These are phyloP conservation scores for Oxyscelio sp. DNA, from an alignment of 2,888 invertebrate genomes.

Conservation along the genomic window DNA sequence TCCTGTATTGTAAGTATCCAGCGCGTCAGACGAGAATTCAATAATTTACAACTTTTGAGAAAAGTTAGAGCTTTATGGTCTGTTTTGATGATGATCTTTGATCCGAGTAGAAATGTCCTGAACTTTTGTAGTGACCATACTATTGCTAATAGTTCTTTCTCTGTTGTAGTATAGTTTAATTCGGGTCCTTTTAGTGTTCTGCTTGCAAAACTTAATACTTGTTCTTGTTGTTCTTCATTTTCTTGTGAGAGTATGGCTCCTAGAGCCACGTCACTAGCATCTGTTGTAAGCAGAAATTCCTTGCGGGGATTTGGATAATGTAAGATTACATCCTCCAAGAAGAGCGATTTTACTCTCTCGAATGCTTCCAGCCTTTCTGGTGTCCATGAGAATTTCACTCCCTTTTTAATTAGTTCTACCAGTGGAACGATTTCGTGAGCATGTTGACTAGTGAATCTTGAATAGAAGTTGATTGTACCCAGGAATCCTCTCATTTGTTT, in stretches of 20 bases:
- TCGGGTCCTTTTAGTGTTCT: constrained; percentile 36
- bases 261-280: constrained; percentile 66
- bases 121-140: constrained; percentile 40
- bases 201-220: no score
- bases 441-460: constrained; percentile 14
- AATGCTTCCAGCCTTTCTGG: constrained; percentile 33
- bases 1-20: constrained; percentile 79
- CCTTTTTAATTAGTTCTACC: constrained; percentile 45
- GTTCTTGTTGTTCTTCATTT: no score
- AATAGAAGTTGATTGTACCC: constrained; percentile 35
- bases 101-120: constrained; percentile 50
- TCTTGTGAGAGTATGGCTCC: constrained; percentile 1
- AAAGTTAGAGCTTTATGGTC: constrained; percentile 81
- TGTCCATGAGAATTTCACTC: constrained; percentile 36
- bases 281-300: constrained; percentile 62
- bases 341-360: constrained; percentile 43
- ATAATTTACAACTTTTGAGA: constrained; percentile 77
- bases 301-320: constrained; percentile 16
- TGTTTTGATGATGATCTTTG: constrained; percentile 73
- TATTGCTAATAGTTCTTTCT: constrained; percentile 56
- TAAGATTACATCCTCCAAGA: constrained; percentile 18
- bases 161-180: constrained; percentile 38
- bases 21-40: constrained; percentile 76
- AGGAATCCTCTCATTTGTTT: constrained; percentile 46
- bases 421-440: constrained; percentile 35